Conservation (phyloP, 1,140 invertebrate species). For the Oryctes rhinoceros region DNA sequence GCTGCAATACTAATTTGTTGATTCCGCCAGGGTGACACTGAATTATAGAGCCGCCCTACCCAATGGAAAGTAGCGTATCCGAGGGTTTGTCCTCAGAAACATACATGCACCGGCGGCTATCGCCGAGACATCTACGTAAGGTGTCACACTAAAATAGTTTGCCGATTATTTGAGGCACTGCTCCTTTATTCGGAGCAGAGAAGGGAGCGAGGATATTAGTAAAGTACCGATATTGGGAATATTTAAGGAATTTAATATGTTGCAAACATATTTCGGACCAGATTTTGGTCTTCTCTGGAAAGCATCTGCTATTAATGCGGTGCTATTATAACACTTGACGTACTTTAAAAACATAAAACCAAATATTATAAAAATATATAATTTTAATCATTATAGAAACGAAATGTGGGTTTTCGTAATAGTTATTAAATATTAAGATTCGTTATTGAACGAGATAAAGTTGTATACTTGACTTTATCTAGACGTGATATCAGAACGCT, state of each 20-base stretch:
- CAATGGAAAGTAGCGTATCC: conserved; percentile 20
- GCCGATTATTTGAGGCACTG: conserved; percentile 42
- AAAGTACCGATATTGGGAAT: conserved; percentile 44
- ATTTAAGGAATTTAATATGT: conserved; percentile 53
- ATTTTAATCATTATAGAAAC: too few species aligned
- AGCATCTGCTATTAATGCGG: not conserved
- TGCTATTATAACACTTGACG: not conserved
- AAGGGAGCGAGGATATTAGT: conserved; percentile 29
- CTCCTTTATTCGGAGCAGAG: not conserved
- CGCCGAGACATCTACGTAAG: conserved; percentile 38
- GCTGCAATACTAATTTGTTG: conserved; percentile 62
- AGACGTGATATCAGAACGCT: too few species aligned
- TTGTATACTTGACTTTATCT: too few species aligned
- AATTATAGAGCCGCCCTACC: conserved; percentile 53
- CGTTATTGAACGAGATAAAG: too few species aligned
- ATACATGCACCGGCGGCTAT: conserved; percentile 38
- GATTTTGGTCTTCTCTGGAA: conserved; percentile 7
- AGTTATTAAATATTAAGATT: too few species aligned
- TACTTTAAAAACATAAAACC: not conserved
- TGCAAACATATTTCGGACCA: conserved; percentile 40
- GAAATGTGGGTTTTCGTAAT: too few species aligned
- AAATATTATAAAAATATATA: too few species aligned
- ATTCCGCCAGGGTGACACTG: conserved; percentile 60
- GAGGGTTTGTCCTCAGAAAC: not conserved
- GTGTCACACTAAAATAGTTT: conserved; percentile 44